Conservation (phyloP, 2,797 vertebrate species). For the Bryconaethiops microstoma region DNA sequence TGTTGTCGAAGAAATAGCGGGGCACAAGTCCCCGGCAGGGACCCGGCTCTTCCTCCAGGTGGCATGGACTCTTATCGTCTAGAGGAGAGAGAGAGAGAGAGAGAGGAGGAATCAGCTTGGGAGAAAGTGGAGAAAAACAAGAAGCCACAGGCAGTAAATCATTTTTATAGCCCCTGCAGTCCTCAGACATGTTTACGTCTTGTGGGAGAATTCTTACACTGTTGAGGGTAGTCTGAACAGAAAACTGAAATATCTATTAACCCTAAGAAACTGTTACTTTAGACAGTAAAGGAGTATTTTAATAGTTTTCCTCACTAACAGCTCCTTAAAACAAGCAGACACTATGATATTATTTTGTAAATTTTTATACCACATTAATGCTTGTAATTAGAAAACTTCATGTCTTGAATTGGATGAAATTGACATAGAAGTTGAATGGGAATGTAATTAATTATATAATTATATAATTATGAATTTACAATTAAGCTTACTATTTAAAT, state of each 20-base stretch:
- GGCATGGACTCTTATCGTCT: constrained; percentile 82
- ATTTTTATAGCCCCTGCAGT: constrained; percentile 1
- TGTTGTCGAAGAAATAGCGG: constrained; percentile 85
- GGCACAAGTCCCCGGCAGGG: constrained; percentile 82
- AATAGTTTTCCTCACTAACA: too few relatives aligned
- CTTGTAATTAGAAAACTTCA: too few relatives aligned
- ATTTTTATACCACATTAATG: too few relatives aligned
- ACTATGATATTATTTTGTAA: too few relatives aligned
- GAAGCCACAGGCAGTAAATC: neutral
- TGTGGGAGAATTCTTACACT: neutral
- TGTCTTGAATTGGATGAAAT: too few relatives aligned
- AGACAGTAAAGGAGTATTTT: too few relatives aligned
- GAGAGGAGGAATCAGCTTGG: neutral
- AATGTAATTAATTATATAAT: too few relatives aligned
- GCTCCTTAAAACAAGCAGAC: too few relatives aligned
- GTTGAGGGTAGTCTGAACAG: neutral
- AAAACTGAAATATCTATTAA: neutral
- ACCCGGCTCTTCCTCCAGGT: constrained; percentile 81
- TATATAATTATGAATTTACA: too few relatives aligned
- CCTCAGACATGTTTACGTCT: neutral
- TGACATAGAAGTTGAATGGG: too few relatives aligned
- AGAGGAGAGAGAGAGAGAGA: neutral
- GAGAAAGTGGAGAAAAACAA: neutral
- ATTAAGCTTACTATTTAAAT: too few relatives aligned
- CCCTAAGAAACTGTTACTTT: neutral